phyloP scores from a whole-genome alignment of 2,113 vertebrate species.

The Stigmatopora nigra region DNA sequence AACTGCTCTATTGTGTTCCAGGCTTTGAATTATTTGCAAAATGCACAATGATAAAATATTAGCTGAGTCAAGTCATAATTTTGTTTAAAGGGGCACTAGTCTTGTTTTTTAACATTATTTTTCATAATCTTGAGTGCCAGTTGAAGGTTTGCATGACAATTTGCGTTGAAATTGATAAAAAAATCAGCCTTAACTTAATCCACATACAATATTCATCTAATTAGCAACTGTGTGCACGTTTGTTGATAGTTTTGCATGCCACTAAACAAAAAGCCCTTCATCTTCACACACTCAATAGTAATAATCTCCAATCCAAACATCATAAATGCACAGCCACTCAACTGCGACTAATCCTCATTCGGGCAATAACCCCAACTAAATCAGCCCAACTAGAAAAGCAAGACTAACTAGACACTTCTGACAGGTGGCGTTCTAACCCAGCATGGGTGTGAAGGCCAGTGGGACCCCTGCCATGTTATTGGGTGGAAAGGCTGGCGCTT shows the following conservation, averaged over 20 bases:
- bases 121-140: no score
- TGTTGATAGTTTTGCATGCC: conserved; percentile 2
- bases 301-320: conserved; percentile 18
- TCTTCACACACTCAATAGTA: conserved; percentile 12
- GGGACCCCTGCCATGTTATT: conserved; percentile 52
- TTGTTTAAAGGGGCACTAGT: neutral
- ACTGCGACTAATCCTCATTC: conserved; percentile 11
- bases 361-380: conserved; percentile 22
- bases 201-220: neutral
- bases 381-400: conserved; percentile 52
- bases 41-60: neutral
- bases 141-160: no score
- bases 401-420: conserved; percentile 31
- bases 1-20: conserved; percentile 22
- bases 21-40: conserved; percentile 12
- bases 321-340: conserved; percentile 1
- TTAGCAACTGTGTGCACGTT: neutral
- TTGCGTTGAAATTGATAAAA: no score
- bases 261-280: neutral
- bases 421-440: conserved; percentile 43
- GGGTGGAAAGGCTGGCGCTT: conserved; percentile 45
- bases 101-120: no score
- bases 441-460: conserved; percentile 37
- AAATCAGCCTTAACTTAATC: no score
- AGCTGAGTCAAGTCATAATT: neutral